phyloP scores from a whole-genome alignment of 2,888 invertebrate species.

The Nineta flava region DNA sequence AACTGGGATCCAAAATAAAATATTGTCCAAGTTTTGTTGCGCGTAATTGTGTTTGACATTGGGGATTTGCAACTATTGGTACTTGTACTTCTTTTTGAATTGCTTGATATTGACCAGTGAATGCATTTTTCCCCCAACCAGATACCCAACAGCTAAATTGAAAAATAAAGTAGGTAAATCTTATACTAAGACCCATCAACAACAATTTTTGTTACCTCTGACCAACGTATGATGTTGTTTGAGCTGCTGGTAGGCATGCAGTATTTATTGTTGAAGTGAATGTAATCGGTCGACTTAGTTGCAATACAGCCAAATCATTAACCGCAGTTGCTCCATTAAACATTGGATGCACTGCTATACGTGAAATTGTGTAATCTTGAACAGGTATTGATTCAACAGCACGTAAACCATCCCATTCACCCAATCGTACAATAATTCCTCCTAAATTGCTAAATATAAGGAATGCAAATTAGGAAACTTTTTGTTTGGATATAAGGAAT shows the following conservation, averaged over 20 bases:
- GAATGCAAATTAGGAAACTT: background rate
- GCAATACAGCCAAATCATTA: constrained; percentile 68
- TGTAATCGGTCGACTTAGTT: constrained; percentile 41
- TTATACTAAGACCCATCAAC: background rate
- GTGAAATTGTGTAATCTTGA: constrained; percentile 40
- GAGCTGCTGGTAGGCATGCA: constrained; percentile 38
- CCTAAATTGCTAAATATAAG: constrained; percentile 2
- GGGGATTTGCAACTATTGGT: constrained; percentile 39
- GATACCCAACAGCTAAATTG: constrained; percentile 41
- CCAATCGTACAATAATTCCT: constrained; percentile 25
- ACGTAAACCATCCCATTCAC: constrained; percentile 58
- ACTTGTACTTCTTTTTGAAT: constrained; percentile 57
- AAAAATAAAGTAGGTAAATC: background rate
- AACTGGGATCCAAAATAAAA: constrained; percentile 47
- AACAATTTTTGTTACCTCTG: constrained; percentile 26
- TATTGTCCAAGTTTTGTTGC: constrained; percentile 45
- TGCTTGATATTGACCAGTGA: constrained; percentile 43
- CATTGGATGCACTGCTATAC: constrained; percentile 32
- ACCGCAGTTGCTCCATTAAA: constrained; percentile 57
- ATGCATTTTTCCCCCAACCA: constrained; percentile 79
- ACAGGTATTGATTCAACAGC: constrained; percentile 47
- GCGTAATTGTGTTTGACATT: constrained; percentile 46
- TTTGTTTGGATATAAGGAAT: background rate
- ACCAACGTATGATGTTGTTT: constrained; percentile 28
- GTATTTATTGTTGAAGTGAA: constrained; percentile 39